These are phyloP conservation scores for Luehdorfia chinensis DNA, from an alignment of 1,140 invertebrate genomes.

Conservation along the genomic window DNA sequence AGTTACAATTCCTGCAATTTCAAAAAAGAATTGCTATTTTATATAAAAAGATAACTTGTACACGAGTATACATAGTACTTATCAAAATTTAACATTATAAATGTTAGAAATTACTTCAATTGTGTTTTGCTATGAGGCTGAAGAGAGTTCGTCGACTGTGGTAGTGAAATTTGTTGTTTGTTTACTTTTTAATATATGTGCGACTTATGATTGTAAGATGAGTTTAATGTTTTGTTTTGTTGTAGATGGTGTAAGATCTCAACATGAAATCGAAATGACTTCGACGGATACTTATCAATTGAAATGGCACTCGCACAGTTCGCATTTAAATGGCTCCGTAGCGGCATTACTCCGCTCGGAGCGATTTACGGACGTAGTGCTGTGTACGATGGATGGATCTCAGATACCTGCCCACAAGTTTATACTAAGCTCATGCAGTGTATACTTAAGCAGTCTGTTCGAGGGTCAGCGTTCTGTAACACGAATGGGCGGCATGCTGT, in stretches of 20 bases:
- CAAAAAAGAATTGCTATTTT: too few species aligned
- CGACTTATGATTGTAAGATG: too few species aligned
- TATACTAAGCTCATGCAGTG: slow-evolving; percentile 88
- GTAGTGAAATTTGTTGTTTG: too few species aligned
- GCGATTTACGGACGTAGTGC: slow-evolving; percentile 89
- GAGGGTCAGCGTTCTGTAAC: slow-evolving; percentile 76
- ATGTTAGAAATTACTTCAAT: too few species aligned
- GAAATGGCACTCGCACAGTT: slow-evolving; percentile 90
- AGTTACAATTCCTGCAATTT: too few species aligned
- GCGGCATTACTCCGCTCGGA: slow-evolving; percentile 87
- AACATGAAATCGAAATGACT: slow-evolving; percentile 44
- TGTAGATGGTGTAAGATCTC: slow-evolving; percentile 21
- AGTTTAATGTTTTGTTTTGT: slow-evolving; percentile 14
- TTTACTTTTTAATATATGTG: too few species aligned
- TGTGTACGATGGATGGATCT: slow-evolving; percentile 87
- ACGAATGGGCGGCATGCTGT: slow-evolving; percentile 78
- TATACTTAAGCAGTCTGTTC: slow-evolving; percentile 77
- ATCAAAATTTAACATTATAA: too few species aligned
- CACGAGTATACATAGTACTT: too few species aligned
- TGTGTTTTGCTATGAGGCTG: too few species aligned
- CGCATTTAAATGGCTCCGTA: slow-evolving; percentile 88
- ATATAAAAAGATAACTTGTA: too few species aligned
- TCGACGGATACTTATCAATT: slow-evolving; percentile 88
- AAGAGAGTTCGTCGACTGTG: too few species aligned
- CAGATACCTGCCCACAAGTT: slow-evolving; percentile 92